Base-by-base conservation (phyloP, 2,888 invertebrate species). In the Geotrupes spiniger region DNA sequence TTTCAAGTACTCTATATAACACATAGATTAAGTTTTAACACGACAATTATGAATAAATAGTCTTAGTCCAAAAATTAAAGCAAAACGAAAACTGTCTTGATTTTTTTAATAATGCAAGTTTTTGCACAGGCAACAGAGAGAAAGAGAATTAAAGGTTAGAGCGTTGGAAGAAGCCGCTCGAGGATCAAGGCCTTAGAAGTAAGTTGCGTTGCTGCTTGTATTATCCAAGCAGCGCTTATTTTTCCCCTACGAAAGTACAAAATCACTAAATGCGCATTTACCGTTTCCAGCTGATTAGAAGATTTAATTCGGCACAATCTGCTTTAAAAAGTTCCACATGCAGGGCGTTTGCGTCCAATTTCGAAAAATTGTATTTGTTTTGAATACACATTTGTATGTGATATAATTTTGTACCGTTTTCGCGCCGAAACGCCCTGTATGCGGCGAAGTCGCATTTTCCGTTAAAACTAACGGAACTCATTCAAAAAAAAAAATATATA, bases 91-190 rank as follows among this genome's bases (percentile, higher is more conserved):
- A 14, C 15, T 14, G 33, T 9, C 11, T 14, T 15, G 11, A 33
- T 33, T 33, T 33, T 33, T 28, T 47, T 46, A 49, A 53, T 38
- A 50, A 49, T 49, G 52, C 49, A 43, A 55, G 44, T 38, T 53
- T 50, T 56, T 28, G 39, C 57, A 37, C 54, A 73, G 72, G 62
- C 88, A 88, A 79, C 88, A 89, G 75, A 84, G 89, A 62, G 89
- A 90, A 67, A 81, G 89, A 59, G 89, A 91, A 76, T 80, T 90
- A 65, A 90, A 90, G 78, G 87, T 90, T 67, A 82, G 90, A 66
- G 89, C 88, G 58, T 77, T 90, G 63, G 90, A 90, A 76, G 89
- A 90, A 76, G 90, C 91, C 57, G 88, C 90, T 58, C 81, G 89
- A 67, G 87, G 83, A 66, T 81, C 82, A 59, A 74, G 82, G 66